These are phyloP conservation scores for Ochotona curzoniae DNA, from an alignment of 2,113 vertebrate species.

Conservation along the genomic window DNA sequence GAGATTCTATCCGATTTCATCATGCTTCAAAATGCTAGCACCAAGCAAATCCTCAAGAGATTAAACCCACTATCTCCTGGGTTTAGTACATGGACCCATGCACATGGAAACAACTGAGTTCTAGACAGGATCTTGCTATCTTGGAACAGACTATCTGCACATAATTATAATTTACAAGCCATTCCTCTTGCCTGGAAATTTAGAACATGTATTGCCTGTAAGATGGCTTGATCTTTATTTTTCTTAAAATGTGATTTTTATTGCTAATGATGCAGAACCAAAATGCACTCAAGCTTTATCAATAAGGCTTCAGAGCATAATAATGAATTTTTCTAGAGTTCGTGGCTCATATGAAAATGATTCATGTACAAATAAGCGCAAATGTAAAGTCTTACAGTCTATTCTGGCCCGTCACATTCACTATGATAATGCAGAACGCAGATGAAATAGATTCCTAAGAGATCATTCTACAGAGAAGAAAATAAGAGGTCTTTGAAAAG, in stretches of 20 bases:
- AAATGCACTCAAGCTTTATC: background rate
- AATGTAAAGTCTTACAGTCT: background rate
- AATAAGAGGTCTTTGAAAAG: slow-evolving; percentile 19
- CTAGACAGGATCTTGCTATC: background rate
- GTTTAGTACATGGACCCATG: background rate
- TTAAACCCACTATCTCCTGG: background rate
- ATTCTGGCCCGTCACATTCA: background rate
- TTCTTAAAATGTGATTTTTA: background rate
- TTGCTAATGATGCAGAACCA: background rate
- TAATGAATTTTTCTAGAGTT: background rate
- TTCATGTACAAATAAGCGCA: background rate
- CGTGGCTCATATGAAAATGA: background rate
- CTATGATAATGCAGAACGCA: accelerated
- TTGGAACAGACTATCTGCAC: background rate
- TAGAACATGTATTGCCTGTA: background rate
- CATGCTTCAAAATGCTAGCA: background rate
- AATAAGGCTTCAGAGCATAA: background rate
- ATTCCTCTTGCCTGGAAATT: background rate
- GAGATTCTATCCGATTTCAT: background rate
- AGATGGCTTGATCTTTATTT: background rate
- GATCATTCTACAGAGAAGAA: background rate
- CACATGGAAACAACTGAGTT: background rate
- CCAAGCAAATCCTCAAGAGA: background rate
- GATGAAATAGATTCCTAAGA: background rate
- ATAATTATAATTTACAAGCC: background rate